Base-by-base conservation (phyloP, 2,113 vertebrate genomes). In the Etia nguti region DNA sequence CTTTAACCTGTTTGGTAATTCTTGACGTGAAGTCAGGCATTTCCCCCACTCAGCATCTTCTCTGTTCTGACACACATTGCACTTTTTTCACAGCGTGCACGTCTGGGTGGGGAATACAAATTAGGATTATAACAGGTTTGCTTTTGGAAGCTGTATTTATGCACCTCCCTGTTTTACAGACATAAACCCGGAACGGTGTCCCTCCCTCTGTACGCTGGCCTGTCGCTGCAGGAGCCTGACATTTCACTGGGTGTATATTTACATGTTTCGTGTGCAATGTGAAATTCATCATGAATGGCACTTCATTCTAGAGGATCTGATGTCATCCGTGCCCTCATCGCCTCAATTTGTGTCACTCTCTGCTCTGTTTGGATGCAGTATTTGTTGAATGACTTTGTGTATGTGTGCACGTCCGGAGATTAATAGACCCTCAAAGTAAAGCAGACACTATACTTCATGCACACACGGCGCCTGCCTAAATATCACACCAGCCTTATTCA, bases 391-490 rank as follows among this genome's bases (percentile, higher is more conserved):
- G 62, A 83, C 82, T 86, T 80, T 86, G 22, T 48, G 43, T 29
- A 7, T 26, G 52, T 52, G 36, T 60, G 22, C 8, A n/a, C 20
- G 43, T 92, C 65, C 2, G 3, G 55, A 88, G 82, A 92, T 93
- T 81, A 84, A 95, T 92, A 79, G 85, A 84, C 34, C 81, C 48
- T 60, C 86, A 55, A 80, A 93, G 86, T 85, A 83, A 87, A 88
- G 85, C 87, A 92, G 90, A 92, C 87, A 90, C 84, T 85, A 87
- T 85, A 88, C 86, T 92, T 79, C 56, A 90, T 80, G 80, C 80
- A 82, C 65, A 84, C 68, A 59, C 43, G 80, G 52, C 50, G 8
- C 46, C 87, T 91, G 79, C 81, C 88, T 84, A 70, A 82, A 36
- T 43, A 38, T 79, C 36, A 82, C 85, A 50, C 26, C 7, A 10